A percentile compares a stretch with the other conserved stretches of the same genome.
Evolutionary conservation across 2,113 vertebrate genomes (phyloP).

Genomic region (Pachypanchax playfairii): DNA sequence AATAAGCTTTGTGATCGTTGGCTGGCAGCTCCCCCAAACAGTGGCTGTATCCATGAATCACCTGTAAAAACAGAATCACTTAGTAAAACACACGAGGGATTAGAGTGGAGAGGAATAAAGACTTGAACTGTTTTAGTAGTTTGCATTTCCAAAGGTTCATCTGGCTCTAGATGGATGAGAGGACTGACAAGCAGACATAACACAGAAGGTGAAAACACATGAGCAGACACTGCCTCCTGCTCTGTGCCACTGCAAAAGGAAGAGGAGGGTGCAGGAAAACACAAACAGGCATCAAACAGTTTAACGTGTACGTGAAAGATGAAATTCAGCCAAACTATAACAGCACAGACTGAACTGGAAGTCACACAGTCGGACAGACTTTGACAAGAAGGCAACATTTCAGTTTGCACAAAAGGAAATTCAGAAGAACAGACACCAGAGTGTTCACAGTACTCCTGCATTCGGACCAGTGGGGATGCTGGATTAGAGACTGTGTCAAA

Average conservation of each 20-base stretch:
- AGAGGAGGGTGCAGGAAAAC: constrained; percentile 42
- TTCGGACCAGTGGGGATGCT: constrained; percentile 65
- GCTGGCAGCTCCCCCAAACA: constrained; percentile 25
- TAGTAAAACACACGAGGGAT: constrained; percentile 53
- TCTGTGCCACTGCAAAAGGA: constrained; percentile 55
- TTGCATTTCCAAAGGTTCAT: constrained; percentile 47
- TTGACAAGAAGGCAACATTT: constrained; percentile 48
- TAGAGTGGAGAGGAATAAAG: constrained; percentile 59
- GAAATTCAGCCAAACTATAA: constrained; percentile 56
- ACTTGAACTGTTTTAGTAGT: constrained; percentile 59
- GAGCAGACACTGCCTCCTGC: constrained; percentile 56
- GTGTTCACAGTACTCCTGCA: constrained; percentile 61
- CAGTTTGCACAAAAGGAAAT: constrained; percentile 34
- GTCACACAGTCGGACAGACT: constrained; percentile 51
- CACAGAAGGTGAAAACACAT: constrained; percentile 37
- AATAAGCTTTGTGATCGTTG: neutral
- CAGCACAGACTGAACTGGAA: constrained; percentile 57
- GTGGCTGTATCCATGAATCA: constrained; percentile 43
- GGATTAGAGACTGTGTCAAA: constrained; percentile 71
- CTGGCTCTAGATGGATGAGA: constrained; percentile 53
- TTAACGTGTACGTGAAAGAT: constrained; percentile 21
- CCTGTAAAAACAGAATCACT: constrained; percentile 65
- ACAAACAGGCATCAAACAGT: constrained; percentile 52
- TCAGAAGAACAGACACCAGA: constrained; percentile 35
- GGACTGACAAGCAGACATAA: constrained; percentile 52